Evolutionary conservation across 2,113 vertebrate genomes (phyloP).

Genomic region (Corapipo altera): DNA sequence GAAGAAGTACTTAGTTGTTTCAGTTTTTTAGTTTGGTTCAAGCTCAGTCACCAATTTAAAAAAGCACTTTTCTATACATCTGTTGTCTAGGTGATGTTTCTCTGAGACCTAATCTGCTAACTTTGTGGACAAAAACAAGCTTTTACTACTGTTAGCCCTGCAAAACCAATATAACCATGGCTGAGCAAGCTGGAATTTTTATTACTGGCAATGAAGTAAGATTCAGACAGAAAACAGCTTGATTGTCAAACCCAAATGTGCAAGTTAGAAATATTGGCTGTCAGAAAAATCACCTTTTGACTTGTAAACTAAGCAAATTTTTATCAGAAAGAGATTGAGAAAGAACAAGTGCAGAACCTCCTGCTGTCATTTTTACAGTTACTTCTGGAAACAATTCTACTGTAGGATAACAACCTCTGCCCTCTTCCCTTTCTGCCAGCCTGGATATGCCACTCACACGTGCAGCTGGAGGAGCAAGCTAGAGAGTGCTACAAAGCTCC

Average conservation of each 20-base stretch:
- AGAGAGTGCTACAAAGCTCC: neutral
- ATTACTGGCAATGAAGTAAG: conserved; percentile 51
- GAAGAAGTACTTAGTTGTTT: neutral
- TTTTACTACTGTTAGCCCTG: conserved; percentile 47
- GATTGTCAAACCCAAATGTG: conserved; percentile 21
- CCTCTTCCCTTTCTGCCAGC: neutral
- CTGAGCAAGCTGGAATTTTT: conserved; percentile 53
- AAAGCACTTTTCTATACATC: neutral
- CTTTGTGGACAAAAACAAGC: conserved; percentile 14
- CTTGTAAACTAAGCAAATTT: conserved; percentile 18
- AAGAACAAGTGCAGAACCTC: conserved; percentile 5
- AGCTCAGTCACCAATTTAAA: neutral
- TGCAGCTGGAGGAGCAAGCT: neutral
- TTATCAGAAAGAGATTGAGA: neutral
- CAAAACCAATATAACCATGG: conserved; percentile 32
- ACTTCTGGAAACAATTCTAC: neutral
- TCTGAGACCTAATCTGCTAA: conserved; percentile 10
- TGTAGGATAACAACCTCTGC: neutral
- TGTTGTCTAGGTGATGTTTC: neutral
- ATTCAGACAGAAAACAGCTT: conserved; percentile 47
- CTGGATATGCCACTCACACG: accelerated
- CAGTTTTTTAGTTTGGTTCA: neutral
- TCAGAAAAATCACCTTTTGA: conserved; percentile 40
- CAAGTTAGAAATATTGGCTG: conserved; percentile 23
- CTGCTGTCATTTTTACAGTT: neutral